Conservation (phyloP, 2,888 invertebrate genomes). For the Drosophila incognita region DNA sequence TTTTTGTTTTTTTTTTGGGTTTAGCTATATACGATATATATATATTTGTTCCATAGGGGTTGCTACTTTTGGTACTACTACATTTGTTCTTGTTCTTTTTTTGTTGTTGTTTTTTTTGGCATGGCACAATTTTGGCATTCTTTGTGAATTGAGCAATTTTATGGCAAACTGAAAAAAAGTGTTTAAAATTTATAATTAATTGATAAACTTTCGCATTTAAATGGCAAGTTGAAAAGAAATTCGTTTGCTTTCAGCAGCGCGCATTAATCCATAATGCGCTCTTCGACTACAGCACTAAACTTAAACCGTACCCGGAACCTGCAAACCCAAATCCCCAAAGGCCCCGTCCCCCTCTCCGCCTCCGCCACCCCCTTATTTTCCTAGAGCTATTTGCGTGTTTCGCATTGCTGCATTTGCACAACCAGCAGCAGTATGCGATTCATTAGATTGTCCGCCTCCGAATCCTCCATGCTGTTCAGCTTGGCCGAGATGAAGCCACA, state of each 20-base stretch:
- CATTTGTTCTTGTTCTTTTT: constrained; percentile 1
- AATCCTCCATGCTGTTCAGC: constrained; percentile 83
- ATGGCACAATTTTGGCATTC: constrained; percentile 80
- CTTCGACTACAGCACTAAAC: constrained; percentile 33
- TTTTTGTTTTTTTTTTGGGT: constrained; percentile 35
- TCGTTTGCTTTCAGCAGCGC: constrained; percentile 57
- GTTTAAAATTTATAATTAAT: constrained; percentile 12
- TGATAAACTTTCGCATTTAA: background rate
- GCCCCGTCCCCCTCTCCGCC: background rate
- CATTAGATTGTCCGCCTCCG: constrained; percentile 84
- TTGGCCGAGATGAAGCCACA: constrained; percentile 84
- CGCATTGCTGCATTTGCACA: constrained; percentile 80
- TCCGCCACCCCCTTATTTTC: constrained; percentile 27
- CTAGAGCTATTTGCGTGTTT: constrained; percentile 23
- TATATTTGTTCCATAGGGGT: constrained; percentile 20
- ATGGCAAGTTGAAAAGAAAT: constrained; percentile 44
- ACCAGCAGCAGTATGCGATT: constrained; percentile 82
- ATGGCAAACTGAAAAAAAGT: constrained; percentile 51
- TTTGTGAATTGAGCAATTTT: constrained; percentile 34
- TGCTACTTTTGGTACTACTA: constrained; percentile 42
- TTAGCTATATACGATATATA: constrained; percentile 31
- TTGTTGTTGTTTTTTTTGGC: constrained; percentile 60
- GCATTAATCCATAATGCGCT: constrained; percentile 60
- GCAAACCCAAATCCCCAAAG: background rate
- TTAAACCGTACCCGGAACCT: constrained; percentile 7